phyloP scores from a whole-genome alignment of 64 coral and sea anemone genomes.

The Montipora efflorescens region DNA sequence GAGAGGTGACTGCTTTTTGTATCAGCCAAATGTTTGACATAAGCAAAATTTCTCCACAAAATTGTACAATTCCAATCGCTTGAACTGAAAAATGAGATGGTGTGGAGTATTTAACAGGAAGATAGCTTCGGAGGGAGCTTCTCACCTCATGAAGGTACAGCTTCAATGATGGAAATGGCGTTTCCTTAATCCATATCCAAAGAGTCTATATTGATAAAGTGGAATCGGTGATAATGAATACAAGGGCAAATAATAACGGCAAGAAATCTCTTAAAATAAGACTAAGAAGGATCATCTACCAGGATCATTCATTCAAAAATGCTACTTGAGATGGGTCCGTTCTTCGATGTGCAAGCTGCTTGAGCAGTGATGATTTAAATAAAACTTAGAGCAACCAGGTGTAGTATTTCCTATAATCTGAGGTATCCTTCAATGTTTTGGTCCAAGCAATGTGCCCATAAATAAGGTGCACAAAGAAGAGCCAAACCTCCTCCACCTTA shows the following conservation, averaged over 20 bases:
- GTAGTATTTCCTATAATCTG: neutral
- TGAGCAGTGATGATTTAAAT: neutral
- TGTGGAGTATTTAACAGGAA: neutral
- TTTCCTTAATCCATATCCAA: constrained; percentile 12
- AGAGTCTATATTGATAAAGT: neutral
- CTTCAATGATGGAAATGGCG: neutral
- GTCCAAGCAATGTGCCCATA: neutral
- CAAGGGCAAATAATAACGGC: neutral
- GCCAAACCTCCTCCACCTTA: neutral
- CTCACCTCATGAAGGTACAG: neutral
- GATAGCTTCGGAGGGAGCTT: neutral
- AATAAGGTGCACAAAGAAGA: neutral
- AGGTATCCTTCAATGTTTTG: neutral
- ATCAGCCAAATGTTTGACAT: neutral
- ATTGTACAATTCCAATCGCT: neutral
- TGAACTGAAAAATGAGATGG: neutral
- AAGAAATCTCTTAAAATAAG: neutral
- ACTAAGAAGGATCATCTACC: neutral
- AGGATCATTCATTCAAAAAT: neutral
- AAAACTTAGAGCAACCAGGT: neutral
- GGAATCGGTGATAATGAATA: neutral
- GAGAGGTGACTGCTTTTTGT: neutral
- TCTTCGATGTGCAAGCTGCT: neutral
- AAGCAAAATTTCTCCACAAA: neutral
- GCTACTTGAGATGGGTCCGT: neutral